phyloP scores from a whole-genome alignment of 2,888 invertebrate genomes.

The Eilema sororculum region DNA sequence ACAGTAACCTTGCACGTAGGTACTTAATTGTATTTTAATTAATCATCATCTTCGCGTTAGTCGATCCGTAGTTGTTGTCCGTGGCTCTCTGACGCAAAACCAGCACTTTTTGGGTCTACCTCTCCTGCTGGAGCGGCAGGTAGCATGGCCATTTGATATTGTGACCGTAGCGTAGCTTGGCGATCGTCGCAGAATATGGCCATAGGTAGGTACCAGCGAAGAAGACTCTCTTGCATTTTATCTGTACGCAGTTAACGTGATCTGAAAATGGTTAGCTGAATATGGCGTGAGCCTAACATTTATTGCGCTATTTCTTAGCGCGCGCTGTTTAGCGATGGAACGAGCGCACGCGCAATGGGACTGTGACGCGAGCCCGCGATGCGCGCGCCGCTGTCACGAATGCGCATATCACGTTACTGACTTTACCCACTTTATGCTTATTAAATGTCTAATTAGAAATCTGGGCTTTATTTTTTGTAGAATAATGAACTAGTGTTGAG shows the following conservation, averaged over 20 bases:
- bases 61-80: too few relatives aligned
- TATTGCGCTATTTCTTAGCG: constrained; percentile 13
- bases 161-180: too few relatives aligned
- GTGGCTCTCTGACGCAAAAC: too few relatives aligned
- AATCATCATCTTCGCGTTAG: too few relatives aligned
- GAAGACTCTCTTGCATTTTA: too few relatives aligned
- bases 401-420: constrained; percentile 37
- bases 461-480: constrained; percentile 12
- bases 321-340: constrained; percentile 34
- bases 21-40: too few relatives aligned
- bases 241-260: not conserved
- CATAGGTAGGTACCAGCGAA: too few relatives aligned
- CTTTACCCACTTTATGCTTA: constrained; percentile 21
- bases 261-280: not conserved
- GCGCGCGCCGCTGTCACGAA: constrained; percentile 35
- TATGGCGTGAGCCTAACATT: not conserved
- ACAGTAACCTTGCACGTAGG: too few relatives aligned
- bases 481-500: not conserved
- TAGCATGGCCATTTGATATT: too few relatives aligned
- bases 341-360: constrained; percentile 63
- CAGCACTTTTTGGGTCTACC: too few relatives aligned
- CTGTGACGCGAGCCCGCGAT: constrained; percentile 60
- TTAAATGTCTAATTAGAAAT: constrained; percentile 43
- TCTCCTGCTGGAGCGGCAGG: too few relatives aligned
- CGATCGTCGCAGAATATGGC: too few relatives aligned